These are phyloP conservation scores for Drepana falcataria DNA, from an alignment of 2,888 invertebrate species.

Conservation along the genomic window DNA sequence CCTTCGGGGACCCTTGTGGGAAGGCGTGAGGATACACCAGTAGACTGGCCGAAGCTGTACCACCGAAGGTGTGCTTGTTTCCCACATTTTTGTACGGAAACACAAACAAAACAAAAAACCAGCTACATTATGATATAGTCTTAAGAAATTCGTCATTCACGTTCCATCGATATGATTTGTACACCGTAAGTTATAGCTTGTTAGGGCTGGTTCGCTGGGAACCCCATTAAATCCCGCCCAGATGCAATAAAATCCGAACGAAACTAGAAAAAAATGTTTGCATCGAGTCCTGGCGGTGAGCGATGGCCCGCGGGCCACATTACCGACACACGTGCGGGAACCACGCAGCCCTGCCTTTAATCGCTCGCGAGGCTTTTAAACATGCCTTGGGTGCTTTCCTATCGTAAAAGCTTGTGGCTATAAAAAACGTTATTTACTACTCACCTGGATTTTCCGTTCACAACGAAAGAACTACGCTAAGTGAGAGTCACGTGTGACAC, in stretches of 20 bases:
- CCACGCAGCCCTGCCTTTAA: not conserved
- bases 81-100: too few relatives aligned
- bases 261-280: slow-evolving; percentile 1
- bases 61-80: too few relatives aligned
- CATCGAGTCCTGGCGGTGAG: slow-evolving; percentile 1
- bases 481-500: too few relatives aligned
- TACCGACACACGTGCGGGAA: not conserved
- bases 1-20: too few relatives aligned
- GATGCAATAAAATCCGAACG: slow-evolving; percentile 2
- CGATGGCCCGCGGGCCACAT: not conserved
- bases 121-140: too few relatives aligned
- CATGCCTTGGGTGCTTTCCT: not conserved
- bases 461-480: too few relatives aligned
- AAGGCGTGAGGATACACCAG: too few relatives aligned
- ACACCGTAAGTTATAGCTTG: not conserved
- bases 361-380: not conserved
- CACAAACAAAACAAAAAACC: too few relatives aligned
- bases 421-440: not conserved
- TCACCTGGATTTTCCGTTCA: not conserved
- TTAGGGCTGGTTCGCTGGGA: not conserved
- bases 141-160: too few relatives aligned
- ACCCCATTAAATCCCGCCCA: slow-evolving; percentile 1
- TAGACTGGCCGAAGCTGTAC: too few relatives aligned
- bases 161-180: not conserved
- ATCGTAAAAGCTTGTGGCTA: not conserved